Conservation (phyloP, 2,113 vertebrate species). For the Peromyscus leucopus region DNA sequence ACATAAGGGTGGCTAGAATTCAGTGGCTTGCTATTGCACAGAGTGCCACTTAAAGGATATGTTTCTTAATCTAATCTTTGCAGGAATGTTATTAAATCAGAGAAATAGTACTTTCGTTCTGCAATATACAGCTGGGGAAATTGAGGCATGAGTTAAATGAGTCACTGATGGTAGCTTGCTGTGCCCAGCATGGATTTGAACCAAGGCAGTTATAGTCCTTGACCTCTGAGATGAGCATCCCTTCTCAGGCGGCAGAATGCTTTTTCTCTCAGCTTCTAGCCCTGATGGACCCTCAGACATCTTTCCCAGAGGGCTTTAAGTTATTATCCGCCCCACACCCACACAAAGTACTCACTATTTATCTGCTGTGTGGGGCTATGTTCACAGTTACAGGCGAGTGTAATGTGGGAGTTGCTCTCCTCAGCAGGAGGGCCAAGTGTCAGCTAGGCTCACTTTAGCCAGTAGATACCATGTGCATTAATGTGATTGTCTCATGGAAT, state of each 20-base stretch:
- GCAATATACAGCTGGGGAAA: neutral
- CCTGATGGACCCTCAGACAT: neutral
- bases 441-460: neutral
- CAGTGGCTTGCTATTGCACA: neutral
- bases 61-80: neutral
- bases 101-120: neutral
- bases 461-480: neutral
- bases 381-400: neutral
- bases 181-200: neutral
- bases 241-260: neutral
- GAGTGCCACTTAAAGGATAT: neutral
- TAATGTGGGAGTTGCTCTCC: neutral
- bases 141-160: neutral
- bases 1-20: neutral
- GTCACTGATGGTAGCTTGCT: neutral
- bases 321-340: neutral
- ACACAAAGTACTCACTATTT: neutral
- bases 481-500: neutral
- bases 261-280: neutral
- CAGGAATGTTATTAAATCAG: neutral
- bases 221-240: neutral
- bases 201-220: neutral
- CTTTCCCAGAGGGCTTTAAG: neutral
- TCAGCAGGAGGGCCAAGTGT: neutral
- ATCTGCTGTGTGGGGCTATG: neutral